phyloP scores from a whole-genome alignment of 2,888 invertebrate genomes.

The Lepidocyrtoides sp. region DNA sequence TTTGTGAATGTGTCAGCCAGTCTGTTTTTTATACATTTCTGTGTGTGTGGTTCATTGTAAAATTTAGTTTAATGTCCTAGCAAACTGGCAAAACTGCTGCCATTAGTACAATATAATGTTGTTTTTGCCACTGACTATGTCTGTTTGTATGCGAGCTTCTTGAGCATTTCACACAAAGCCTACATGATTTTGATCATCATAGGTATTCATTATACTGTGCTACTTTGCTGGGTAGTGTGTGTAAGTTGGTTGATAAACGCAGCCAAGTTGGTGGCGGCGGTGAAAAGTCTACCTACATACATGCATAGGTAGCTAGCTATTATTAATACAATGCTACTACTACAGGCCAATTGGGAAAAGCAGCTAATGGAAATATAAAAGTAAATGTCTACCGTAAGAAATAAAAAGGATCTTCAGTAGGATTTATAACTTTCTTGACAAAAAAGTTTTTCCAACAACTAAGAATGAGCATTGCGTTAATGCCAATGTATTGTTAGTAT shows the following conservation, averaged over 20 bases:
- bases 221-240: not conserved
- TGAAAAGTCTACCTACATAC: not conserved
- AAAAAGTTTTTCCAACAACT: not conserved
- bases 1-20: slow-evolving; percentile 7
- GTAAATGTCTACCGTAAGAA: not conserved
- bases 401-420: not conserved
- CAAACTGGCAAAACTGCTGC: slow-evolving; percentile 51
- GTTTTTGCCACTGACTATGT: not conserved
- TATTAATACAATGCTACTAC: not conserved
- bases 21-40: not conserved
- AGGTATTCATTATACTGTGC: not conserved
- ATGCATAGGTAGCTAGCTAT: no score
- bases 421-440: slow-evolving; percentile 57
- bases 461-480: not conserved
- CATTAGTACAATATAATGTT: not conserved
- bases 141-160: not conserved
- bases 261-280: not conserved
- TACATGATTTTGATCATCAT: not conserved
- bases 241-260: not conserved
- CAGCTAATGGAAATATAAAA: not conserved
- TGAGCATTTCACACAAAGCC: not conserved
- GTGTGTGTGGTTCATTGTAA: slow-evolving; percentile 53
- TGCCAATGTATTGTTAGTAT: no score
- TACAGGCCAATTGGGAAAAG: not conserved
- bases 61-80: slow-evolving; percentile 58